Base-by-base conservation (phyloP, 2,113 vertebrate species). In the Tupaia chinensis region DNA sequence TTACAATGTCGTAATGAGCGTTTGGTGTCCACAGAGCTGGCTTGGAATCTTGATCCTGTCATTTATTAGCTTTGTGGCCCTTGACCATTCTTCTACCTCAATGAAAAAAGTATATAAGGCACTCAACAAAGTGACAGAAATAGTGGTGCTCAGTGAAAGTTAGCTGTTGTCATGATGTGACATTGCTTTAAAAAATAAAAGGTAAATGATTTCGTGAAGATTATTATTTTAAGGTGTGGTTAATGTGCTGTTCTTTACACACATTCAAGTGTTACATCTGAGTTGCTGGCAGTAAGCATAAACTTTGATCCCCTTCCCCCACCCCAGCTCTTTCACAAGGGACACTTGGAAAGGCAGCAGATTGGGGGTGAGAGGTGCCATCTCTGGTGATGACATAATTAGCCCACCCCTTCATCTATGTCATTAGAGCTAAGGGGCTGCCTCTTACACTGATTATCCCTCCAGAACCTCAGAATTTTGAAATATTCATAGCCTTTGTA, bases 131-230 rank as follows among this genome's bases (percentile, higher is more conserved):
- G 34, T 61, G 82, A 93, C 53, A 89, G 82, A 61, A n/a, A 83
- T 16, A 9, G 32, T 89, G 70, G 44, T 86, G 65, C 58, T 85
- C 70, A 66, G 54, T 74, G 85, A 95, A 73, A n/a, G 91, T 76
- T 34, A 83, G 19, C 69, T 79, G 17, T 89, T 77, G 60, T 65
- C 93, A 74, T 61, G 61, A 91, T 84, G 27, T 79, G 95, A 85
- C 27, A 34, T 87, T 56, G 16, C 65, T 87, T 96, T 91, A 91
- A 78, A 91, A 91, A 82, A 88, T 25, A 78, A 56, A 88, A 77
- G 54, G 63, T 58, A 32, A 66, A 56, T 84, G 78, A 97, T 44
- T 88, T 88, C 70, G 70, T 80, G 44, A 58, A 72, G 34, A 78
- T 82, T 76, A 78, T 81, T 84, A 88, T 74, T 77, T 0, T 73